phyloP scores from a whole-genome alignment of 2,888 invertebrate genomes.

The Thera obeliscata region DNA sequence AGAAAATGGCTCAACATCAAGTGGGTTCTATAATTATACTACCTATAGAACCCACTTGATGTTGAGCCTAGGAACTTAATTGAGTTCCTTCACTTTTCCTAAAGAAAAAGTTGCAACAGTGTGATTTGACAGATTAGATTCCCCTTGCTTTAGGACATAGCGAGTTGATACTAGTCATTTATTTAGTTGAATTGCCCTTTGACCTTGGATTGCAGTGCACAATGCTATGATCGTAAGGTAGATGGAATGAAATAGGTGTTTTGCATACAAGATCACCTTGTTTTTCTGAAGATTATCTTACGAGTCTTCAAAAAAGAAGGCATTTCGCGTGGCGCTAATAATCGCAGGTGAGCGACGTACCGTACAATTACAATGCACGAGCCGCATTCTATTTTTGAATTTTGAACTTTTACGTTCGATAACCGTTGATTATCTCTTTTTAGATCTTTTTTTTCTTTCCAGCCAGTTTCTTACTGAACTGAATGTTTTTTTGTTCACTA shows the following conservation, averaged over 20 bases:
- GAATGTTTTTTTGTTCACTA: constrained; percentile 16
- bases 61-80: no score
- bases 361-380: constrained; percentile 52
- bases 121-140: no score
- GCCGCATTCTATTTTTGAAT: constrained; percentile 68
- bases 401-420: constrained; percentile 53
- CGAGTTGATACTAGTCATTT: no score
- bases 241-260: not conserved
- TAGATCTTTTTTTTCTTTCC: constrained; percentile 35
- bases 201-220: no score
- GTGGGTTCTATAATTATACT: no score
- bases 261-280: constrained; percentile 2
- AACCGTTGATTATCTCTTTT: constrained; percentile 43
- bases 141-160: no score
- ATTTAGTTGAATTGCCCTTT: no score
- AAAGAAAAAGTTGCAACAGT: no score
- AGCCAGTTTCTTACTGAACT: constrained; percentile 27
- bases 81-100: no score
- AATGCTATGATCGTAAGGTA: not conserved
- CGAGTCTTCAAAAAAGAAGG: constrained; percentile 49
- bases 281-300: constrained; percentile 14
- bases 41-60: no score
- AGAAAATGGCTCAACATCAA: no score
- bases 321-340: constrained; percentile 57
- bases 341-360: constrained; percentile 59